Conservation (phyloP, 2,113 vertebrate genomes). For the Eira barbara region DNA sequence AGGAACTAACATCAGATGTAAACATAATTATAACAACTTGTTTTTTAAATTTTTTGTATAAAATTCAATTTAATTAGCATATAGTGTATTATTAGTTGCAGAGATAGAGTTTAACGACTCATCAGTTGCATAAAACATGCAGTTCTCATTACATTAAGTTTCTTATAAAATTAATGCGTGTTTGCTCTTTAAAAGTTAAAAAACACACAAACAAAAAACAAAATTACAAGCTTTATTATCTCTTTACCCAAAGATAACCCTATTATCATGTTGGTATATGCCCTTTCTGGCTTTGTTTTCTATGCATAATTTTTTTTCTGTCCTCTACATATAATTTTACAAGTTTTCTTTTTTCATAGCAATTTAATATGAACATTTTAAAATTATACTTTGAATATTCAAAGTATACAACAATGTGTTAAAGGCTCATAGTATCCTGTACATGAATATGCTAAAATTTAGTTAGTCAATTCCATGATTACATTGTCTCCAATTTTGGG, state of each 20-base stretch:
- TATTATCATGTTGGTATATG: not conserved
- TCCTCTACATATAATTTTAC: not conserved
- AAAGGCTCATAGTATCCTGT: not conserved
- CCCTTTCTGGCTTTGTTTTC: not conserved
- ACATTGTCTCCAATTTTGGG: not conserved
- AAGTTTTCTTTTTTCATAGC: not conserved
- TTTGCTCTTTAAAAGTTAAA: not conserved
- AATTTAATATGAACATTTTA: not conserved
- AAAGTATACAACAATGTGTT: not conserved
- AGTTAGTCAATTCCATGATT: not conserved
- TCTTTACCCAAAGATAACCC: not conserved
- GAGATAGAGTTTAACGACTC: not conserved
- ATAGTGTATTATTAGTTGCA: not conserved
- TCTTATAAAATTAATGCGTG: slow-evolving; percentile 26
- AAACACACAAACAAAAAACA: not conserved
- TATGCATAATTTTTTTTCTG: not conserved
- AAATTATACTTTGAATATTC: not conserved
- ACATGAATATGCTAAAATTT: not conserved
- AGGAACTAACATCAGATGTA: not conserved
- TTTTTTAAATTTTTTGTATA: not conserved
- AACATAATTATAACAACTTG: not conserved
- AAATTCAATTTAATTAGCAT: not conserved
- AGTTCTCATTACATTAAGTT: not conserved
- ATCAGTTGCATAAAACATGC: not conserved
- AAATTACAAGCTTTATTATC: not conserved